Base-by-base conservation (phyloP, 2,113 vertebrate species). In the Anser cygnoides region DNA sequence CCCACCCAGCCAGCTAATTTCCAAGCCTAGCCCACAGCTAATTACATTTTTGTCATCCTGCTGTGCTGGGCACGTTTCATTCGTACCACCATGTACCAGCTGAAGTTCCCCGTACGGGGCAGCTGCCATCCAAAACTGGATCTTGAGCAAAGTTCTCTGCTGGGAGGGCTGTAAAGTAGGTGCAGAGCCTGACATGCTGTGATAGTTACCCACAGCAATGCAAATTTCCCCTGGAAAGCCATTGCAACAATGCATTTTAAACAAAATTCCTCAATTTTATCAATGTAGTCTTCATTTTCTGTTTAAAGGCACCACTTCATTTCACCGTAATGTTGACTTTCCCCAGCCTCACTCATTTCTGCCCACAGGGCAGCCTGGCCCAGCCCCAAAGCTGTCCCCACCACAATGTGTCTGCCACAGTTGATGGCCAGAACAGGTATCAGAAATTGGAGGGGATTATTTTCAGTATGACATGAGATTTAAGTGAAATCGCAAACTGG, bases 41-140 rank as follows among this genome's bases (percentile, higher is more conserved):
- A 93, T 97, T 92, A 85, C 41, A 61, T 80, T 89, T 94, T 90
- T 87, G 82, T 94, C 29, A 33, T 93, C 93, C 84, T 79, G 65
- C 94, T 94, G 91, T 87, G 79, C 57, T 91, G 87, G 79, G 67
- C 9, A 26, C 4, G 0, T 87, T 95, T 84, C 29, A 22, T 79
- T 93, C 80, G 61, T 72, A 43, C 52, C 25, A 31, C 22, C 84
- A 95, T 89, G 76, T 93, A 91, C 77, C 74, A 84, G 63, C 29
- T 1, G 5, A 78, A 84, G 61, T 55, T 92, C 77, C 70, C 41
- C 54, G 4, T 89, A 84, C 87, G 76, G 86, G 92, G 70, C 84
- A 90, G 76, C 89, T 94, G 65, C 81, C 91, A 72, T 3, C 5
- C 28, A 63, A 62, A 86, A 95, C 58, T 71, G 76, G 11, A 65